Percentiles rank a stretch among this genome's conserved stretches.
Evolutionary conservation across 2,113 vertebrate genomes (phyloP).

Genomic region (Laticauda colubrina): DNA sequence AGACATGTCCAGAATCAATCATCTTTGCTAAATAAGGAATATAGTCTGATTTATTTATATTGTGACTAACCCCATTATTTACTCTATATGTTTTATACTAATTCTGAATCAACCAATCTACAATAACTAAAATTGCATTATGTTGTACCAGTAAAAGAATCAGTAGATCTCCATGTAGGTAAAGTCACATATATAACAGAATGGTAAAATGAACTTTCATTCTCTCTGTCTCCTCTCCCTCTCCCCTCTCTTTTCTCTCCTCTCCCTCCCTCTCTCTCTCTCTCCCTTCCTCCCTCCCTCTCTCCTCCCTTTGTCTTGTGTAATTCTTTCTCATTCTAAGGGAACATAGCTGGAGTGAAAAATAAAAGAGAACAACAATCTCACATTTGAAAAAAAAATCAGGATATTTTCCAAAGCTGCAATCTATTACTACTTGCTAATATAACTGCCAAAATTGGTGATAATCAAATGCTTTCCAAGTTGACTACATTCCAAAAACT

Average conservation of each 20-base stretch:
- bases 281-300: rapidly evolving
- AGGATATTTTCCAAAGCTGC: background rate
- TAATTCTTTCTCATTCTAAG: conserved; percentile 9
- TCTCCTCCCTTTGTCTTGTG: background rate
- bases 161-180: conserved; percentile 15
- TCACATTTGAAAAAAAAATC: background rate
- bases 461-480: background rate
- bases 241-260: background rate
- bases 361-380: background rate
- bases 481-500: background rate
- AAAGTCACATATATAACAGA: conserved; percentile 15
- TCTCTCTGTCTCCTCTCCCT: background rate
- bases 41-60: background rate
- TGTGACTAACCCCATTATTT: background rate
- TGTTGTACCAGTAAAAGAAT: background rate
- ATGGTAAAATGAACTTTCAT: conserved; percentile 33
- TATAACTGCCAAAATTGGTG: background rate
- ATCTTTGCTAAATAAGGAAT: background rate
- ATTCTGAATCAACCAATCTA: background rate
- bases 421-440: background rate
- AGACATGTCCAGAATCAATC: background rate
- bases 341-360: background rate
- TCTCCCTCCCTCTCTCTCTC: too few species aligned
- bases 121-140: background rate
- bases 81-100: background rate